Conservation (phyloP, 2,113 vertebrate genomes). For the Mirza zaza region DNA sequence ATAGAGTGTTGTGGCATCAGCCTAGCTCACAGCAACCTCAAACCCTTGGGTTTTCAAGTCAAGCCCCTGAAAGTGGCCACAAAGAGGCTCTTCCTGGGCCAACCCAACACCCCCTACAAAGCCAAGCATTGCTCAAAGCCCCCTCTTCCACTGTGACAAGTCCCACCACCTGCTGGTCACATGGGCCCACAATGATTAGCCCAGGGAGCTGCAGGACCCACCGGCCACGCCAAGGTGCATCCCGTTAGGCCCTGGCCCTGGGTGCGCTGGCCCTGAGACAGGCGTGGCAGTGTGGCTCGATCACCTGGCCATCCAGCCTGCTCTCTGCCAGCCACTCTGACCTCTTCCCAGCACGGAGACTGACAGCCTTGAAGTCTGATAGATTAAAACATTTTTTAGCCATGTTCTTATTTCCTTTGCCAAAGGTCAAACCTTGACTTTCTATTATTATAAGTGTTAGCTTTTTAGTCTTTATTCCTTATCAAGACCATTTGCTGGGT, state of each 20-base stretch:
- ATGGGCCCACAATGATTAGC: background rate
- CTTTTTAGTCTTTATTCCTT: background rate
- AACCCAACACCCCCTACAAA: background rate
- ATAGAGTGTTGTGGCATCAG: no score
- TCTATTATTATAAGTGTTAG: background rate
- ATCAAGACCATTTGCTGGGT: background rate
- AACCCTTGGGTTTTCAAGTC: background rate
- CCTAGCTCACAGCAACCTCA: no score
- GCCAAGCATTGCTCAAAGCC: accelerated
- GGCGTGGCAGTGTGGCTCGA: no score
- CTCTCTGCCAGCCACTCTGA: background rate
- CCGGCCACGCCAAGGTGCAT: background rate
- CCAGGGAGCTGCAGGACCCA: background rate
- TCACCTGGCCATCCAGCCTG: background rate
- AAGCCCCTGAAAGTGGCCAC: background rate
- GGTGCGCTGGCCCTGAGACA: background rate
- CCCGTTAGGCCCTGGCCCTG: accelerated
- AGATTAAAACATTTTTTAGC: background rate
- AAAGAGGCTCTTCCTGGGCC: background rate
- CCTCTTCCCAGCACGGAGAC: background rate
- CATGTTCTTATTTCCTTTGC: background rate
- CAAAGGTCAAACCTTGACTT: constrained; percentile 19
- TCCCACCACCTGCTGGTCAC: background rate
- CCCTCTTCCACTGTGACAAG: background rate
- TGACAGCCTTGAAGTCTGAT: background rate